A percentile compares a stretch with the other conserved stretches of the same genome.
These are phyloP conservation scores for Zaprionus vittiger DNA, from an alignment of 1,140 invertebrate species.

Conservation along the genomic window DNA sequence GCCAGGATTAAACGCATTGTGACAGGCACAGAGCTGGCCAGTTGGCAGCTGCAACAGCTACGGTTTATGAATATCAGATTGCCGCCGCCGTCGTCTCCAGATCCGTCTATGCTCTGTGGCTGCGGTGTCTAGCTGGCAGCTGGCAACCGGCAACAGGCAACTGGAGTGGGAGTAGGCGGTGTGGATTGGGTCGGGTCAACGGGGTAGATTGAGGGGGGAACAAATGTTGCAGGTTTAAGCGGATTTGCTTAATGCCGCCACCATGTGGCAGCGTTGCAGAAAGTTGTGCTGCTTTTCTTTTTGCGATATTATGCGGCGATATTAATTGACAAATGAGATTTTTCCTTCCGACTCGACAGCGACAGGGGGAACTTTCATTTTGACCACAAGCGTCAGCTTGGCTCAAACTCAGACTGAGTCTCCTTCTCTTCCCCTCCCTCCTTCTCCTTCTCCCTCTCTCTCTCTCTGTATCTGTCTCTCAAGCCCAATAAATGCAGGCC, in stretches of 20 bases:
- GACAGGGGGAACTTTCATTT: conserved; percentile 82
- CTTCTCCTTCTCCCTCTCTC: background rate
- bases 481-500: conserved; percentile 65
- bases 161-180: conserved; percentile 34
- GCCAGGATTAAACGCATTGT: conserved; percentile 39
- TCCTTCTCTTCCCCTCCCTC: background rate
- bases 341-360: conserved; percentile 83
- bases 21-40: conserved; percentile 30
- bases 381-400: conserved; percentile 74
- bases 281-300: conserved; percentile 76
- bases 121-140: conserved; percentile 20
- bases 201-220: conserved; percentile 4
- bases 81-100: background rate
- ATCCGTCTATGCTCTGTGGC: conserved; percentile 11
- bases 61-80: conserved; percentile 46
- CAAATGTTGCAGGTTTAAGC: conserved; percentile 46
- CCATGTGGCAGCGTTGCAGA: conserved; percentile 61
- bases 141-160: conserved; percentile 20
- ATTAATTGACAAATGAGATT: conserved; percentile 84
- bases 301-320: conserved; percentile 80
- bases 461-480: conserved; percentile 9
- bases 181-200: conserved; percentile 1
- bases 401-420: conserved; percentile 4
- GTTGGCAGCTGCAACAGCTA: conserved; percentile 31
- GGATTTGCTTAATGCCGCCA: conserved; percentile 72